Evolutionary conservation across 2,888 invertebrate species (phyloP), one percentile per base, ranked within the genome.

Genomic region (Mesorhabditis spiculigera): DNA sequence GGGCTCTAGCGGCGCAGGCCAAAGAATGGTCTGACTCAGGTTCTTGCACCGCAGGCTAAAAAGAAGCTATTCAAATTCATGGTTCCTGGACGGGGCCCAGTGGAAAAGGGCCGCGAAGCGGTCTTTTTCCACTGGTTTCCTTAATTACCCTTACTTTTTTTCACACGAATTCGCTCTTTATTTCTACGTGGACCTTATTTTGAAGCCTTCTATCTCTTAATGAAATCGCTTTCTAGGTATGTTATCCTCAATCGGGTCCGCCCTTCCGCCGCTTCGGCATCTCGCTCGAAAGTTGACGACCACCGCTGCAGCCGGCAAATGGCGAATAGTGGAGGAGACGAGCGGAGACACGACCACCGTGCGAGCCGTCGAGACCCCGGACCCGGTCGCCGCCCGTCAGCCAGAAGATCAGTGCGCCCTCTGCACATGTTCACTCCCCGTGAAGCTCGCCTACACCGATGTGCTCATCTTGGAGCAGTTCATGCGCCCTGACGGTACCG

Each of bases 391-490:
- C n/a, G 43, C 68, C 44, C 66, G 72, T 64, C 69, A 74, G 62
- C 73, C 71, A 3, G 67, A 71, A 28, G 77, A 78, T 62, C 45
- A 70, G 16, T 82, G 82, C 66, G 71, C 80, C 3, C 67, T 81
- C 42, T 83, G 83, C 74, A 79, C 81, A 2, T 84, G 84, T 69
- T 79, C 78, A 68, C 61, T 83, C 10, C 82, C 84, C 4, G 76
- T 80, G 16, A 78, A 80, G 64, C 68, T 84, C 44, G 72, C 73
- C 41, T 84, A 82, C 69, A 78, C 84, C 78, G 87, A 87, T 73
- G 85, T 86, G 6, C 78, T 87, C 42, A 86, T 87, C 71, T 71
- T 87, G 69, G 82, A 83, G 65, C 87, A 87, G 71, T 87, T 87
- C 70, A 83, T 87, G 81, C 79, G 85, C 13, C 80, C 82, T 4